Percentiles rank a stretch among this genome's conserved stretches.
phyloP scores from a whole-genome alignment of 2,888 invertebrate species.

The Actias luna region DNA sequence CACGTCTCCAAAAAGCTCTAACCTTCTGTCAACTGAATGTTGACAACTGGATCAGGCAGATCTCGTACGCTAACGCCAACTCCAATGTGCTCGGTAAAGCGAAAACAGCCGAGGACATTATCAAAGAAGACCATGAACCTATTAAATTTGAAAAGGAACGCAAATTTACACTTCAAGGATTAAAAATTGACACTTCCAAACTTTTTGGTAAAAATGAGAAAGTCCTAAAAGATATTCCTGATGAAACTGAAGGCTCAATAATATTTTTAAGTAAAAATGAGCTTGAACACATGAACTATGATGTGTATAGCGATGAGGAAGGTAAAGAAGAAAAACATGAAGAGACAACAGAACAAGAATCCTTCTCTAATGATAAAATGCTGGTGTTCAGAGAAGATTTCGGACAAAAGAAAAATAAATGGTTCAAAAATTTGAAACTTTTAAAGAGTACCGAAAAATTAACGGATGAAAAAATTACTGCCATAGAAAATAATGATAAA shows the following conservation, averaged over 20 bases:
- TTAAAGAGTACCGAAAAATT: slow-evolving; percentile 72
- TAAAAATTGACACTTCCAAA: slow-evolving; percentile 75
- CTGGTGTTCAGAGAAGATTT: slow-evolving; percentile 76
- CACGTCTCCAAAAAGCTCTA: slow-evolving; percentile 84
- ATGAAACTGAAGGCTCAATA: slow-evolving; percentile 85
- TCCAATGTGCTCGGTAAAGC: slow-evolving; percentile 63
- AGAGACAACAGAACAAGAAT: slow-evolving; percentile 62
- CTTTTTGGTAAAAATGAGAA: slow-evolving; percentile 78
- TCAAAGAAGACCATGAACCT: slow-evolving; percentile 78
- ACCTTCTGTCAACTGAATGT: slow-evolving; percentile 84
- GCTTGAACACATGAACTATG: slow-evolving; percentile 83
- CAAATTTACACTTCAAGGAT: slow-evolving; percentile 76
- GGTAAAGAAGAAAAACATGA: slow-evolving; percentile 73
- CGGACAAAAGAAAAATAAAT: slow-evolving; percentile 82
- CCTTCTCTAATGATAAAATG: slow-evolving; percentile 74
- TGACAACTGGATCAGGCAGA: slow-evolving; percentile 84
- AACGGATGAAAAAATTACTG: slow-evolving; percentile 70
- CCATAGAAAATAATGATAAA: slow-evolving; percentile 64
- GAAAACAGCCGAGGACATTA: slow-evolving; percentile 78
- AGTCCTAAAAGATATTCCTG: slow-evolving; percentile 76
- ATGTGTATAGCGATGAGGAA: slow-evolving; percentile 77
- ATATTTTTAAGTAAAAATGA: slow-evolving; percentile 85
- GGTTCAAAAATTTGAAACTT: slow-evolving; percentile 84
- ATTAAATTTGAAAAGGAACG: slow-evolving; percentile 78
- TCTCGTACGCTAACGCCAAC: slow-evolving; percentile 78